These are phyloP conservation scores for Catajapyx aquilonaris DNA, from an alignment of 1,140 invertebrate species.

Conservation along the genomic window DNA sequence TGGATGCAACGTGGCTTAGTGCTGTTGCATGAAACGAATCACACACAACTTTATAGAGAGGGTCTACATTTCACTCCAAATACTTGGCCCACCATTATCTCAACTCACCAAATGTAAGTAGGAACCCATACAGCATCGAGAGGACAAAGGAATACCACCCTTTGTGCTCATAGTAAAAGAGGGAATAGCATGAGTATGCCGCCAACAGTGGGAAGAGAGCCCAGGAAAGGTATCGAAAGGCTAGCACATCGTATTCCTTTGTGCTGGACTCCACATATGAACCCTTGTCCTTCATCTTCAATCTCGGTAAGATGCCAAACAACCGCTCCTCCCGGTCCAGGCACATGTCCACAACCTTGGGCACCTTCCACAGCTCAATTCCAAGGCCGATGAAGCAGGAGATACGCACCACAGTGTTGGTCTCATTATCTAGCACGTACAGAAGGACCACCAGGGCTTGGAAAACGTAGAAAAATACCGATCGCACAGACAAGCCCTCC, in stretches of 20 bases:
- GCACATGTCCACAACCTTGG: slow-evolving; percentile 75
- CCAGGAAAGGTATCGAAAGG: slow-evolving; percentile 94
- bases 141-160: slow-evolving; percentile 88
- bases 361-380: slow-evolving; percentile 99
- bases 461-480: slow-evolving; percentile 98
- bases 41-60: too few relatives aligned
- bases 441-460: slow-evolving; percentile 86
- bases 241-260: slow-evolving; percentile 81
- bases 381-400: slow-evolving; percentile 78
- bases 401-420: slow-evolving; percentile 84
- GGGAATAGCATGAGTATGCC: slow-evolving; percentile 84
- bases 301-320: slow-evolving; percentile 52
- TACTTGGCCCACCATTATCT: neutral
- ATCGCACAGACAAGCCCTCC: slow-evolving; percentile 91
- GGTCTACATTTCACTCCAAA: neutral
- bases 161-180: slow-evolving; percentile 94
- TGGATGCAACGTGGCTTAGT: too few relatives aligned
- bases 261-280: slow-evolving; percentile 92
- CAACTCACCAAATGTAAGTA: slow-evolving; percentile 74
- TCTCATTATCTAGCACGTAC: slow-evolving; percentile 96
- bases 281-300: slow-evolving; percentile 79
- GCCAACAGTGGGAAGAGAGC: slow-evolving; percentile 77
- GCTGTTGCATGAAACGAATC: too few relatives aligned
- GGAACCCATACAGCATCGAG: slow-evolving; percentile 90
- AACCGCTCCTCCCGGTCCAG: slow-evolving; percentile 51